Evolutionary conservation across 2,888 invertebrate genomes (phyloP).

Genomic region (Stenolophus ochropezus): DNA sequence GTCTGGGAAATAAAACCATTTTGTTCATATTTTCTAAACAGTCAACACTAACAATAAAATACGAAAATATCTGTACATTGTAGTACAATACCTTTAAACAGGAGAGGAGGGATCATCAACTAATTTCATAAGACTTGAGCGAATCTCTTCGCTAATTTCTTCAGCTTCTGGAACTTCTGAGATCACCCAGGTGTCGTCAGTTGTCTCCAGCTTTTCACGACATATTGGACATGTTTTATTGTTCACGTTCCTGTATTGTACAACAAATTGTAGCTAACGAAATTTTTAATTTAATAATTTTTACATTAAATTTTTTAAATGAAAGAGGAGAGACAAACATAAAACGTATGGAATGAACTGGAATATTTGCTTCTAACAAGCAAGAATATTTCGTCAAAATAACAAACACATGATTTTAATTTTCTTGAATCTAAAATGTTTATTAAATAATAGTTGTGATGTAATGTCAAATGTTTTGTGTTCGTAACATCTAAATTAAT

Average conservation of each 20-base stretch:
- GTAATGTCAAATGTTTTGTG: too few relatives aligned
- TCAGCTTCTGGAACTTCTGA: slow-evolving; percentile 78
- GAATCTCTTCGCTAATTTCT: slow-evolving; percentile 76
- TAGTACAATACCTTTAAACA: slow-evolving; percentile 13
- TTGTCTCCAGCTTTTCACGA: slow-evolving; percentile 77
- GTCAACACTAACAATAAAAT: slow-evolving; percentile 23
- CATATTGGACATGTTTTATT: slow-evolving; percentile 84
- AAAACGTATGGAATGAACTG: too few relatives aligned
- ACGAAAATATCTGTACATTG: slow-evolving; percentile 8
- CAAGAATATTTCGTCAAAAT: too few relatives aligned
- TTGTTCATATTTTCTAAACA: slow-evolving; percentile 29
- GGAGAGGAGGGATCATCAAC: slow-evolving; percentile 63
- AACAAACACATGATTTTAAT: too few relatives aligned
- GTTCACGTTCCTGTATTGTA: slow-evolving; percentile 82
- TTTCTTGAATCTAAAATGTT: too few relatives aligned
- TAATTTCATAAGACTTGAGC: slow-evolving; percentile 72
- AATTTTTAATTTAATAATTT: too few relatives aligned
- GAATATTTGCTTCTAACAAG: too few relatives aligned
- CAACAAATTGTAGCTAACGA: too few relatives aligned
- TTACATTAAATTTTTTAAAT: too few relatives aligned
- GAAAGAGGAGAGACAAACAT: too few relatives aligned
- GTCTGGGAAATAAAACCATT: slow-evolving; percentile 42
- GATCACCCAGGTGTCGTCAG: slow-evolving; percentile 80
- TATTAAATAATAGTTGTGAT: too few relatives aligned
- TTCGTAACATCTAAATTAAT: too few relatives aligned